Base-by-base conservation (phyloP, 2,113 vertebrate species). In the Eretmochelys imbricata region DNA sequence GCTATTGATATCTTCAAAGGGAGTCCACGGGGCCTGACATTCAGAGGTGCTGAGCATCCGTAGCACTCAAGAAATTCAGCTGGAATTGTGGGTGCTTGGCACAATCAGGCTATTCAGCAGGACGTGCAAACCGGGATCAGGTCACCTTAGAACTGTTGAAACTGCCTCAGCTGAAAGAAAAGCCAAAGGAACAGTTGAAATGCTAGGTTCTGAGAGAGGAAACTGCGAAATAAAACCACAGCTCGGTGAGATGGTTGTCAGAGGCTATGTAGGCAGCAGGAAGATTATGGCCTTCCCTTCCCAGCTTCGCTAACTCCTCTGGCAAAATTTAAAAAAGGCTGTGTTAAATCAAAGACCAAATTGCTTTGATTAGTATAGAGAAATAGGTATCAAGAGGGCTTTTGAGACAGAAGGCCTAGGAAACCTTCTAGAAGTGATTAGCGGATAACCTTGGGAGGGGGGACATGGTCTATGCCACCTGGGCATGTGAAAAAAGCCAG, bases 91-190 rank as follows among this genome's bases (percentile, higher is more conserved):
- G 87, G 85, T 93, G 89, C 79, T 95, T 85, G 25, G 35, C 89
- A 83, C 85, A 96, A 96, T 91, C 84, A 95, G 54, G 87, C 84
- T 94, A 87, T 95, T 93, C 94, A 96, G 54, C 88, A 89, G 85
- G 85, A 83, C 75, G 80, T 91, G 84, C 82, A 97, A 94, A 95
- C 89, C 25, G 85, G 81, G 87, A 92, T 96, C 75, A n/a, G 89
- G 50, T 54, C 82, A 84, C 46, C 75, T 94, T 75, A 89, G 53
- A 95, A 46, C 46, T 50, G 87, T 54, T 91, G 75, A 94, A 57
- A 46, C 84, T 75, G 35, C 88, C 93, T 85, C 65, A 79, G 87
- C 78, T 87, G 92, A 88, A 95, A 82, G 72, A 80, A 72, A 72
- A 94, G 89, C 55, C 55, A 65, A 84, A 86, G 85, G 51, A 88